Evolutionary conservation across 2,888 invertebrate genomes (phyloP).

Genomic region (Ctena decussata): DNA sequence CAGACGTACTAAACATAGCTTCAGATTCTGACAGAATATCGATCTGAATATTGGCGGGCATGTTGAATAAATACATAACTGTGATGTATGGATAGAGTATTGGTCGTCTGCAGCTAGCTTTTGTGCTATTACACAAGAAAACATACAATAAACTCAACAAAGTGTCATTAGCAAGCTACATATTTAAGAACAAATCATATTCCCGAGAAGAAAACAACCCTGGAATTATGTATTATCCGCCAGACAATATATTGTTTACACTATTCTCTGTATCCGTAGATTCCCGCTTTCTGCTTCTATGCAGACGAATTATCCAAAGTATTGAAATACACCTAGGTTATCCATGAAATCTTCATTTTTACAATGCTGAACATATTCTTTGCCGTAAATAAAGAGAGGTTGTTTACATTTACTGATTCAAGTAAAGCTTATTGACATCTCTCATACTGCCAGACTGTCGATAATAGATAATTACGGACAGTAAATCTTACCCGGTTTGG

Average conservation of each 20-base stretch:
- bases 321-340: neutral
- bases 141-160: too few species aligned
- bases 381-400: neutral
- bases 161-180: too few species aligned
- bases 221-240: too few species aligned
- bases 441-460: neutral
- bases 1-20: slow-evolving; percentile 6
- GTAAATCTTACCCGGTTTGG: neutral
- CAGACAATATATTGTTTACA: too few species aligned
- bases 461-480: neutral
- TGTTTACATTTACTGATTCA: neutral
- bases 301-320: too few species aligned
- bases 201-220: too few species aligned
- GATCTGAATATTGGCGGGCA: neutral
- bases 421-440: neutral
- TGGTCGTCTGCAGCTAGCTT: neutral
- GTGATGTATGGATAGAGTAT: neutral
- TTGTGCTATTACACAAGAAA: too few species aligned
- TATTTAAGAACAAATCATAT: too few species aligned
- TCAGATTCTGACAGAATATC: neutral
- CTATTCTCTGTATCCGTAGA: neutral
- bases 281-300: neutral
- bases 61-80: slow-evolving; percentile 12
- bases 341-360: neutral
- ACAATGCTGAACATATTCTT: neutral